phyloP scores from a whole-genome alignment of 1,140 invertebrate genomes.

The Meloidogyne exigua region DNA sequence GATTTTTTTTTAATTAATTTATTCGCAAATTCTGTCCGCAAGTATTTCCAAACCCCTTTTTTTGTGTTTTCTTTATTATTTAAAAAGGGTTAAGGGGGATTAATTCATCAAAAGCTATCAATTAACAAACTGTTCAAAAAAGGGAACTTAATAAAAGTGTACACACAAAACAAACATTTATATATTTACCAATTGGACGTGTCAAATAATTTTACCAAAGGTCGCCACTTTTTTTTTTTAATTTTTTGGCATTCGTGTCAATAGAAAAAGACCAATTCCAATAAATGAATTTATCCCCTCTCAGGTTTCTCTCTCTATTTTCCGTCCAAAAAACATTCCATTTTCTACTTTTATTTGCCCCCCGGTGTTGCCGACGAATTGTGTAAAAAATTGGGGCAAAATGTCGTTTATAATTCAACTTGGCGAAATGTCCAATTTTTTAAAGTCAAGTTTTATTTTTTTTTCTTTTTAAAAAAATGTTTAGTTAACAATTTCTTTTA shows the following conservation, averaged over 20 bases:
- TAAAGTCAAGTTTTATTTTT: too few species aligned
- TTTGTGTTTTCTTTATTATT: background rate
- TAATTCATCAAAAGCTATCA: background rate
- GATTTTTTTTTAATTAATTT: too few species aligned
- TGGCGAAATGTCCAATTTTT: background rate
- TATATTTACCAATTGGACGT: background rate
- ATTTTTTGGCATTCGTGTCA: background rate
- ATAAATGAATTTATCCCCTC: background rate
- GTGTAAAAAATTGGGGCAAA: background rate
- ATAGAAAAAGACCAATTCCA: background rate
- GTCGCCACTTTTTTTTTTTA: constrained; percentile 1
- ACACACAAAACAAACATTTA: background rate
- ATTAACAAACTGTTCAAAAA: background rate
- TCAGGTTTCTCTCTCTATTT: background rate
- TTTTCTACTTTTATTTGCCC: background rate
- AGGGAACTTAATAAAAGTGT: background rate
- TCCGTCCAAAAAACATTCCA: background rate
- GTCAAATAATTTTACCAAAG: background rate
- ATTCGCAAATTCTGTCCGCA: too few species aligned
- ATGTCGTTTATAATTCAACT: background rate
- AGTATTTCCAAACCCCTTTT: too few species aligned
- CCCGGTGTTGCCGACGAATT: background rate
- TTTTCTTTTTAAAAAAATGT: too few species aligned
- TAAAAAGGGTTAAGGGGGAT: too few species aligned
- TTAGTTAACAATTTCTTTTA: too few species aligned